Percentiles rank a stretch among this genome's conserved stretches.
These are phyloP conservation scores for Apantesis nais DNA, from an alignment of 2,888 invertebrate species.

Conservation along the genomic window DNA sequence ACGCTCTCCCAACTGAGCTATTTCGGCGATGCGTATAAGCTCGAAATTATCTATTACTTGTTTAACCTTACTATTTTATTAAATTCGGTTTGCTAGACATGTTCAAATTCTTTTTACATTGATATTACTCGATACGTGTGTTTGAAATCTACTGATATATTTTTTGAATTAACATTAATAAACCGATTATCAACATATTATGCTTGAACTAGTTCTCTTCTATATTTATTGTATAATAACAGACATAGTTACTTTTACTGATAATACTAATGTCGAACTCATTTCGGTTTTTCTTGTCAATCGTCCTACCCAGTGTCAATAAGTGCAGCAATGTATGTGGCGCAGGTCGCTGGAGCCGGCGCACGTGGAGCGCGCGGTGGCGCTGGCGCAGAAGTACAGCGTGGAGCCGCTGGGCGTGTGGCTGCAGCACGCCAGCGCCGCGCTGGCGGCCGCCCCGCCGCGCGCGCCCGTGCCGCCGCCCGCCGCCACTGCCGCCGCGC, in stretches of 20 bases:
- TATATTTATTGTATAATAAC: no score
- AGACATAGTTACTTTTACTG: not conserved
- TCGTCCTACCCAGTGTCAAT: not conserved
- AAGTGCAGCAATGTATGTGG: not conserved
- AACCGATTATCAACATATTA: not conserved
- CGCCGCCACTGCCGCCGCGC: constrained; percentile 15
- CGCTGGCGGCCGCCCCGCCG: constrained; percentile 29
- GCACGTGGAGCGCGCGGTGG: constrained; percentile 58
- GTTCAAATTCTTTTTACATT: not conserved
- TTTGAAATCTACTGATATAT: no score
- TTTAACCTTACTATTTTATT: not conserved
- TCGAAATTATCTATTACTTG: constrained; percentile 10
- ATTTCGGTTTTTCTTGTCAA: not conserved
- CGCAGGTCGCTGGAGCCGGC: constrained; percentile 55
- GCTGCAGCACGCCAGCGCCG: constrained; percentile 67
- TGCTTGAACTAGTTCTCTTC: no score
- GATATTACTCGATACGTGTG: not conserved
- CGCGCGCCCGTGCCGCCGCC: constrained; percentile 35
- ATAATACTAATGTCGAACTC: not conserved
- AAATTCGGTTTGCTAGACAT: no score
- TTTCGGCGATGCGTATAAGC: constrained; percentile 50
- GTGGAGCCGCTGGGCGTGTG: constrained; percentile 66
- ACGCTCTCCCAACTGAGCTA: constrained; percentile 64
- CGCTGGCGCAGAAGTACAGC: constrained; percentile 63
- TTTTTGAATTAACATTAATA: not conserved